Percentiles rank a stretch among this genome's conserved stretches.
These are phyloP conservation scores for Eucera pruinosa DNA, from an alignment of 2,888 invertebrate genomes.

Conservation along the genomic window DNA sequence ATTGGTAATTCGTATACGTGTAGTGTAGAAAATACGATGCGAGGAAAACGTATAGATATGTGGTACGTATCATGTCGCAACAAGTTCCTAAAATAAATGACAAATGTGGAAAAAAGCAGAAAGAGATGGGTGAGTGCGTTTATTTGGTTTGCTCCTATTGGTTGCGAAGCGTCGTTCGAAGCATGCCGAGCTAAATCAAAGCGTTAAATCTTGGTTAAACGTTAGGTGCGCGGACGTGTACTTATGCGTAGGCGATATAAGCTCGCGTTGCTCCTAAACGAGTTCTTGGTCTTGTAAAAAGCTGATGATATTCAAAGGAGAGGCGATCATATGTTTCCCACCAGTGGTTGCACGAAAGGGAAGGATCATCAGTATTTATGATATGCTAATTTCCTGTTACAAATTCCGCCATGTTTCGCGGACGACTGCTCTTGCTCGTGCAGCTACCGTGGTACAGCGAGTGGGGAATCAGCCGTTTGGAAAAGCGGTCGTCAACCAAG, in stretches of 20 bases:
- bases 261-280: not conserved
- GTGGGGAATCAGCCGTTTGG: constrained; percentile 71
- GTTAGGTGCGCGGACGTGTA: too few relatives aligned
- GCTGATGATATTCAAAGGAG: constrained; percentile 32
- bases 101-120: constrained; percentile 55
- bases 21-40: constrained; percentile 70
- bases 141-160: too few relatives aligned
- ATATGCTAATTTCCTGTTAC: constrained; percentile 83
- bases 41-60: constrained; percentile 60
- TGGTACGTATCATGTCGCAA: constrained; percentile 73
- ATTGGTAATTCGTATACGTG: constrained; percentile 70
- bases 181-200: too few relatives aligned
- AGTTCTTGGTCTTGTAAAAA: not conserved
- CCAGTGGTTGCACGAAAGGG: constrained; percentile 42
- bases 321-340: constrained; percentile 38
- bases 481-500: constrained; percentile 64
- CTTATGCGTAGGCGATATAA: not conserved
- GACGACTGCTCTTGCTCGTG: constrained; percentile 70
- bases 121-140: too few relatives aligned
- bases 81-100: constrained; percentile 81
- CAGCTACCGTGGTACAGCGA: constrained; percentile 38
- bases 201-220: too few relatives aligned
- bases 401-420: constrained; percentile 80
- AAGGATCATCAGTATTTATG: constrained; percentile 80
- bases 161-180: too few relatives aligned